Conservation (phyloP, 2,888 invertebrate species). For the Invenusta paracnida region DNA sequence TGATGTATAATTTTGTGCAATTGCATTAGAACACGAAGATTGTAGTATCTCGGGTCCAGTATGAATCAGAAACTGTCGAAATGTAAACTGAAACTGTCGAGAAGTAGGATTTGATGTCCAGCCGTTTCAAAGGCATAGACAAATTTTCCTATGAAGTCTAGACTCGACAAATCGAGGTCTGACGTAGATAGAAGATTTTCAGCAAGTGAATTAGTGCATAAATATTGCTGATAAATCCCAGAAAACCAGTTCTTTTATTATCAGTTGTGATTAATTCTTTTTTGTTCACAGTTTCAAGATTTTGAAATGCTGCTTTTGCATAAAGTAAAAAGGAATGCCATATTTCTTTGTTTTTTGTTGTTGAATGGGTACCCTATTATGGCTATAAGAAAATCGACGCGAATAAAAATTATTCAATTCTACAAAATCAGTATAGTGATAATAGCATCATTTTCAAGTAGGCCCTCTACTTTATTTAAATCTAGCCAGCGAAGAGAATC, state of each 20-base stretch:
- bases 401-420: background rate
- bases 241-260: background rate
- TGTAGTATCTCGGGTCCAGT: background rate
- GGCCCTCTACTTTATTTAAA: background rate
- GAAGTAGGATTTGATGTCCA: background rate
- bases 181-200: background rate
- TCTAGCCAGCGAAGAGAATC: constrained; percentile 3
- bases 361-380: background rate
- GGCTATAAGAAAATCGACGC: background rate
- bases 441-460: background rate
- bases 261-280: background rate
- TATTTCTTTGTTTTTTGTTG: background rate
- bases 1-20: background rate
- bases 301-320: background rate
- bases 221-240: background rate
- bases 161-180: background rate
- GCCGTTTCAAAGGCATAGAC: background rate
- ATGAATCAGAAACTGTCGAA: background rate
- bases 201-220: background rate
- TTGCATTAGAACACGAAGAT: background rate
- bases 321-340: background rate
- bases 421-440: background rate
- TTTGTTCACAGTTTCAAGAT: background rate
- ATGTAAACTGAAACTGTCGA: background rate
- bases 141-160: background rate